phyloP scores from a whole-genome alignment of 2,888 invertebrate species.

The Amblyjoppa fuscipennis region DNA sequence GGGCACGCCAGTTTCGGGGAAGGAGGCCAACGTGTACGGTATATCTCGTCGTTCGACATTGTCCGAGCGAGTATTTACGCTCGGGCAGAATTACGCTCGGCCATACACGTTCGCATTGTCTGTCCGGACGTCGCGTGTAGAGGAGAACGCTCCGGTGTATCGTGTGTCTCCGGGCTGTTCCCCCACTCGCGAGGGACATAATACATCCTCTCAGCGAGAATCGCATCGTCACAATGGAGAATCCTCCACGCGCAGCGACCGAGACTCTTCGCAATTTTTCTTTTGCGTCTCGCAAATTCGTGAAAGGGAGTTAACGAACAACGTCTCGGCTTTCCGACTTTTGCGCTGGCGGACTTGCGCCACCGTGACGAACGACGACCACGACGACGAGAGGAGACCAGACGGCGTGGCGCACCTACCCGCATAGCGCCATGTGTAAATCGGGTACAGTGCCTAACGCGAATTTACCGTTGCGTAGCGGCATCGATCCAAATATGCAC shows the following conservation, averaged over 20 bases:
- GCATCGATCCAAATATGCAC: slow-evolving; percentile 10
- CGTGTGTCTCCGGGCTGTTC: not conserved
- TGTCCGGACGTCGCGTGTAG: not conserved
- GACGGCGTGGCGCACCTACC: slow-evolving; percentile 60
- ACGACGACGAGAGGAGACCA: slow-evolving; percentile 49
- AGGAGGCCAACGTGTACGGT: slow-evolving; percentile 33
- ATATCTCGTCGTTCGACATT: slow-evolving; percentile 4
- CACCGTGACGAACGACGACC: slow-evolving; percentile 44
- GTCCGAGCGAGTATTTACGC: not conserved
- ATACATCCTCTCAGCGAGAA: not conserved
- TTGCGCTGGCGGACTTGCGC: slow-evolving; percentile 37
- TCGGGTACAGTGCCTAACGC: slow-evolving; percentile 5
- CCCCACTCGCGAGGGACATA: not conserved
- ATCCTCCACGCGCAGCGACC: slow-evolving; percentile 3
- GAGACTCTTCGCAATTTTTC: slow-evolving; percentile 13
- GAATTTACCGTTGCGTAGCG: slow-evolving; percentile 11
- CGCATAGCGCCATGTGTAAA: slow-evolving; percentile 9
- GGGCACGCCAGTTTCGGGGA: slow-evolving; percentile 33
- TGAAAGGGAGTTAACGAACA: not conserved
- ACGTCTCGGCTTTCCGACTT: slow-evolving; percentile 46
- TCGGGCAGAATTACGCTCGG: not conserved
- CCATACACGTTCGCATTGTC: not conserved
- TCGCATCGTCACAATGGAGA: slow-evolving; percentile 18
- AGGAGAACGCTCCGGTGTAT: not conserved
- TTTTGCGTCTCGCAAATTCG: not conserved